Base-by-base conservation (phyloP, 2,797 vertebrate genomes). In the Enteromius paludinosus region DNA sequence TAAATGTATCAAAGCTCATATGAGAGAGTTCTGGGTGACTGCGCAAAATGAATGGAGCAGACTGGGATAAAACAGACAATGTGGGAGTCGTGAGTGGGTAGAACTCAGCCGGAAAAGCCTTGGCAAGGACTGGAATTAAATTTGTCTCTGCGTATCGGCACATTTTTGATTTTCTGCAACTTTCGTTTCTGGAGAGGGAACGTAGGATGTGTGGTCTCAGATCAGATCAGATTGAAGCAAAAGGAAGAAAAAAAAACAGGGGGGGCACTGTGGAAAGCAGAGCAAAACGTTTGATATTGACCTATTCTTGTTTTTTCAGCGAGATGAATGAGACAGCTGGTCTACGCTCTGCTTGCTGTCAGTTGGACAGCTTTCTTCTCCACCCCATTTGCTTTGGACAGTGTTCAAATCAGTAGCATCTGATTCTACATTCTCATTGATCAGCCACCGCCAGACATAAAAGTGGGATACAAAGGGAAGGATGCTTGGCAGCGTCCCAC, bases 361-460 rank as follows among this genome's bases (percentile, higher is more conserved):
- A 78, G 49, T 54, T 56, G 66, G 79, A 47, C 11, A 11, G 75
- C 75, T 79, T 78, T 86, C 61, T 84, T 72, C 68, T 81, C 59
- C 28, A 20, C 54, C 79, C 73, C 2, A 41, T 74, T 81, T 47
- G 15, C 61, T 81, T 80, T 86, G 78, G 85, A 84, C 62, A 49
- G 65, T 35, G 23, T 85, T 86, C 78, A 83, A 79, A 86, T 77
- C 30, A 66, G 66, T 68, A 71, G 30, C 54, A 47, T 81, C 78
- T 87, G 86, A 85, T 83, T 78, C 59, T 38, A 49, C 83, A 68
- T 79, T 83, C 69, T 74, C 73, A 85, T 81, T 85, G 78, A 83
- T 81, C 56, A 85, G 81, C 62, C 66, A 71, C 56, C 70, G 41
- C 80, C 74, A 86, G 70, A 88, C 85, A 79, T 15, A 52, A 78